Conservation (phyloP, 2,113 vertebrate genomes). For the Heteronetta atricapilla region DNA sequence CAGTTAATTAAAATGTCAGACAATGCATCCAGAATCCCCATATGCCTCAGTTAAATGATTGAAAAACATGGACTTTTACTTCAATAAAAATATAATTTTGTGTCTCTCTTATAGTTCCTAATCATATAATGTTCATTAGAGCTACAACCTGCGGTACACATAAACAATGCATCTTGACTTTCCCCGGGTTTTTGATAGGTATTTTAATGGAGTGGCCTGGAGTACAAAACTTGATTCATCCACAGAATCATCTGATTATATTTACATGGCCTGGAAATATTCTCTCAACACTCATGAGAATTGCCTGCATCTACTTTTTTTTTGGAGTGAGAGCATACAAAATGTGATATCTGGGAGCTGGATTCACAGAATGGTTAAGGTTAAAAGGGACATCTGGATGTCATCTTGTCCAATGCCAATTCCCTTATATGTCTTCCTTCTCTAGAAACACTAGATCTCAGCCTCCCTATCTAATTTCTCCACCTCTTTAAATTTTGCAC, state of each 20-base stretch:
- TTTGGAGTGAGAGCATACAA: neutral
- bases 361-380: neutral
- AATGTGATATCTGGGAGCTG: neutral
- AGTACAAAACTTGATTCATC: neutral
- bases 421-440: neutral
- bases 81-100: neutral
- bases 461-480: neutral
- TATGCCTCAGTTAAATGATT: neutral
- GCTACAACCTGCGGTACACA: neutral
- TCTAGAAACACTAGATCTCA: neutral
- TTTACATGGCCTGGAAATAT: neutral
- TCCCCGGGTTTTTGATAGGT: neutral
- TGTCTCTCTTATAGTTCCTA: neutral
- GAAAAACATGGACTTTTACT: neutral
- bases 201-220: neutral
- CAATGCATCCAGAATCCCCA: neutral
- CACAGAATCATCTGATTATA: neutral
- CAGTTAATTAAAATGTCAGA: neutral
- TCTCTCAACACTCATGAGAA: neutral
- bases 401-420: neutral
- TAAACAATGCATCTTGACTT: neutral
- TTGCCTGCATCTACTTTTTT: neutral
- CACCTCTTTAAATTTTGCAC: neutral
- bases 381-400: neutral
- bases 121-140: conserved; percentile 9